Conservation (phyloP, 1,140 invertebrate species). For the Drosophila kurseongensis region DNA sequence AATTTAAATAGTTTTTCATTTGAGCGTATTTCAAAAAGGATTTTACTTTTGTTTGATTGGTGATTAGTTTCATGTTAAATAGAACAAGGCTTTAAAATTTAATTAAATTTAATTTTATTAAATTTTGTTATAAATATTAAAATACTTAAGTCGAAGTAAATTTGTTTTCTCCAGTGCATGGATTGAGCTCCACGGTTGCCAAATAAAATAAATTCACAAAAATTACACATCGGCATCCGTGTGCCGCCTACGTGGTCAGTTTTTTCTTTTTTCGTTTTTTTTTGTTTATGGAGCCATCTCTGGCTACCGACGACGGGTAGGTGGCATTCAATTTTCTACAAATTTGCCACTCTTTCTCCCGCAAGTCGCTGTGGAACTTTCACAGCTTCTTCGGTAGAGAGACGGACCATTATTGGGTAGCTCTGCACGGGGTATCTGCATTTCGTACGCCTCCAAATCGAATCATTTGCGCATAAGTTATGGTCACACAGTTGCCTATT, state of each 20-base stretch:
- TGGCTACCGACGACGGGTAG: conserved; percentile 47
- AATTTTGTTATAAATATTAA: too few relatives aligned
- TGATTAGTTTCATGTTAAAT: too few relatives aligned
- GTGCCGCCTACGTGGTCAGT: conserved; percentile 66
- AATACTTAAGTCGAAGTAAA: too few relatives aligned
- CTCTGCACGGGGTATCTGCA: conserved; percentile 52
- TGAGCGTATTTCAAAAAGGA: too few relatives aligned
- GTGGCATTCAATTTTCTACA: conserved; percentile 66
- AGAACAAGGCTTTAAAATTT: too few relatives aligned
- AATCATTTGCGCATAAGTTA: conserved; percentile 67
- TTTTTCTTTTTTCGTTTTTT: not conserved
- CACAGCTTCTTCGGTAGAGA: conserved; percentile 62
- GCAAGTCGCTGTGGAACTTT: conserved; percentile 53
- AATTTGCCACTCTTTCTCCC: conserved; percentile 64
- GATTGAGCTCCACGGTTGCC: conserved; percentile 17
- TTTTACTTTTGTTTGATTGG: too few relatives aligned
- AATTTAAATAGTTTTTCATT: too few relatives aligned
- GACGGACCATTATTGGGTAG: conserved; percentile 54
- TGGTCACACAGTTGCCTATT: conserved; percentile 58
- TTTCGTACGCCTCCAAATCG: conserved; percentile 60
- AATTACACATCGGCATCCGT: conserved; percentile 64
- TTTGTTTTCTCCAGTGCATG: not conserved
- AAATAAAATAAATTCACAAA: conserved; percentile 64
- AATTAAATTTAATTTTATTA: too few relatives aligned
- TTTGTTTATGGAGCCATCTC: conserved; percentile 9